These are phyloP conservation scores for Urophycis tenuis DNA, from an alignment of 2,797 vertebrate species.

Conservation along the genomic window DNA sequence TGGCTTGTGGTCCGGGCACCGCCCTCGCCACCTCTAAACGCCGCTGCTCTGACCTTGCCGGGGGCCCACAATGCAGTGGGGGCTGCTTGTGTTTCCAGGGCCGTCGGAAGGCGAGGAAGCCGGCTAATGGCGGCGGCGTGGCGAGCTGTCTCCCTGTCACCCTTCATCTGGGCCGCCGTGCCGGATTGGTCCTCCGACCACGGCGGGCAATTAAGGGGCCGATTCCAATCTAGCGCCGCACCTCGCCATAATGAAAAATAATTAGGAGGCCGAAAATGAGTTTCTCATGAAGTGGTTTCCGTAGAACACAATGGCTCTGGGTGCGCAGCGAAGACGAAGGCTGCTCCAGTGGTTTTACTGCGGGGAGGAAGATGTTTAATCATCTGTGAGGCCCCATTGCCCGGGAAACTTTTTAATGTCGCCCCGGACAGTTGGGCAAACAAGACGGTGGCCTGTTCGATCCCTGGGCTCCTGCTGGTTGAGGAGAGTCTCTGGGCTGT, in stretches of 20 bases:
- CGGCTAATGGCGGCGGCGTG: slow-evolving; percentile 83
- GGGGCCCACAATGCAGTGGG: too few relatives aligned
- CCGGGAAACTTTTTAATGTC: slow-evolving; percentile 79
- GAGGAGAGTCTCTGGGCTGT: too few relatives aligned
- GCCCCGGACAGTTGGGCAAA: too few relatives aligned
- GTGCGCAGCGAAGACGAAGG: slow-evolving; percentile 80
- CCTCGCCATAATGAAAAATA: slow-evolving; percentile 97
- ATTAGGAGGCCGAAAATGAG: slow-evolving; percentile 98
- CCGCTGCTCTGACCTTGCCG: too few relatives aligned
- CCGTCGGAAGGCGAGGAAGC: slow-evolving; percentile 76
- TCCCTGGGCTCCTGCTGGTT: too few relatives aligned
- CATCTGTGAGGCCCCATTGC: slow-evolving; percentile 75
- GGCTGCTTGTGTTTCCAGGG: slow-evolving; percentile 53
- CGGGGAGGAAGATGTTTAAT: slow-evolving; percentile 71
- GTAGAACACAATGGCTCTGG: slow-evolving; percentile 92
- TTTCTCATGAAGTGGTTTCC: slow-evolving; percentile 96
- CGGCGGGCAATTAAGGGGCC: slow-evolving; percentile 93
- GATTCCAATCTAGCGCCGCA: slow-evolving; percentile 93
- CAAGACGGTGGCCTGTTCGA: too few relatives aligned
- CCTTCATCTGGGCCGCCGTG: slow-evolving; percentile 95
- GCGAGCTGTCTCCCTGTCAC: slow-evolving; percentile 94
- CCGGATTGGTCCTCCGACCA: slow-evolving; percentile 83
- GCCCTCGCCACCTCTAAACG: too few relatives aligned
- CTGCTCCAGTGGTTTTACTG: too few relatives aligned
- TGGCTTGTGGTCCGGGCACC: too few relatives aligned